Conservation (phyloP, 2,797 vertebrate genomes). For the Takifugu rubripes region DNA sequence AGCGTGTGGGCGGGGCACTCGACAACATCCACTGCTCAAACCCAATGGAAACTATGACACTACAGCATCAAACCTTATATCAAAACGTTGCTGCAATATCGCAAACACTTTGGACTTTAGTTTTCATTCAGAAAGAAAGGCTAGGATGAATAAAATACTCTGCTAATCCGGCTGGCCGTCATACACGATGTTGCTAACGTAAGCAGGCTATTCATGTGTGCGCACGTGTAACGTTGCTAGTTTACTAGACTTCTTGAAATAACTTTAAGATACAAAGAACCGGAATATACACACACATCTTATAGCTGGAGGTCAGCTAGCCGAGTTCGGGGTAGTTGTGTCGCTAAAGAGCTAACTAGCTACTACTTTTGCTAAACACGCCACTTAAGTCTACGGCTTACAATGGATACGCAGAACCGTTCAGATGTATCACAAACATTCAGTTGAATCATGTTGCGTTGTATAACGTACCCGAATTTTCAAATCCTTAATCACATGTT, state of each 20-base stretch:
- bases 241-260: neutral
- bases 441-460: too few species aligned
- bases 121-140: neutral
- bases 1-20: slow-evolving; percentile 70
- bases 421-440: too few species aligned
- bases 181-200: slow-evolving; percentile 42
- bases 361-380: slow-evolving; percentile 58
- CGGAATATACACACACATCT: too few species aligned
- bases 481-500: slow-evolving; percentile 67
- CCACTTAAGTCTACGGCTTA: slow-evolving; percentile 10
- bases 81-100: neutral
- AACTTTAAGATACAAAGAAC: too few species aligned
- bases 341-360: slow-evolving; percentile 60
- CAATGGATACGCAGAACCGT: too few species aligned
- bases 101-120: neutral
- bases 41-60: neutral
- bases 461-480: slow-evolving; percentile 44
- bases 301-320: slow-evolving; percentile 4
- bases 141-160: neutral
- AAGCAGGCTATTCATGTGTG: neutral
- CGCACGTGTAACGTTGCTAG: neutral
- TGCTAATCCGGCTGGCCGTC: neutral
- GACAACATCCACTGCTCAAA: slow-evolving; percentile 16
- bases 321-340: slow-evolving; percentile 24
- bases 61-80: neutral